A percentile compares a stretch with the other conserved stretches of the same genome.
These are phyloP conservation scores for Plutella xylostella DNA, from an alignment of 2,888 invertebrate genomes.

Conservation along the genomic window DNA sequence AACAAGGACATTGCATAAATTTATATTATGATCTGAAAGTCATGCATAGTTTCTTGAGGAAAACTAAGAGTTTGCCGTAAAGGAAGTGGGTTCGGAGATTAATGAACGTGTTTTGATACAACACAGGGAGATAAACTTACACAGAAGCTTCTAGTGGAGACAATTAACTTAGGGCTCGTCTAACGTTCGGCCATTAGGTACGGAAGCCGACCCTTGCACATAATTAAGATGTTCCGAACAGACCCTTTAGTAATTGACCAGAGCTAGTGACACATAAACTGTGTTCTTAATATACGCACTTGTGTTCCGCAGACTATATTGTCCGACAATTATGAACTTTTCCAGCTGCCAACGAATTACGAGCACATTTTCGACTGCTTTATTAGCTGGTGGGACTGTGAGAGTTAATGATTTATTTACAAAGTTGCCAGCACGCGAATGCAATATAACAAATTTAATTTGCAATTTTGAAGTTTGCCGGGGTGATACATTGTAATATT, in stretches of 20 bases:
- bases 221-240: conserved; percentile 19
- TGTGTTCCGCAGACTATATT: too few relatives aligned
- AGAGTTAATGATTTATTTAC: neutral
- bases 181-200: conserved; percentile 7
- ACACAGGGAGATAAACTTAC: conserved; percentile 10
- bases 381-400: neutral
- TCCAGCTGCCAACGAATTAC: neutral
- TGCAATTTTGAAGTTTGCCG: too few relatives aligned
- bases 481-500: too few relatives aligned
- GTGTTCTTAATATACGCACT: too few relatives aligned
- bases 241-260: too few relatives aligned
- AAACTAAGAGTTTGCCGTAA: conserved; percentile 20
- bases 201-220: conserved; percentile 14
- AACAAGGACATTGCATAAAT: conserved; percentile 45
- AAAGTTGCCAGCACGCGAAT: neutral
- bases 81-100: conserved; percentile 25
- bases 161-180: neutral
- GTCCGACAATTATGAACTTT: neutral
- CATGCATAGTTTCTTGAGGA: conserved; percentile 25
- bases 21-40: conserved; percentile 29
- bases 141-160: conserved; percentile 7
- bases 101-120: conserved; percentile 22
- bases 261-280: neutral
- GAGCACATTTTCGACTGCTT: conserved; percentile 1
- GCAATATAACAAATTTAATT: neutral